A percentile compares a stretch with the other conserved stretches of the same genome.
phyloP scores from a whole-genome alignment of 1,140 invertebrate genomes.

The Hirudo medicinalis region DNA sequence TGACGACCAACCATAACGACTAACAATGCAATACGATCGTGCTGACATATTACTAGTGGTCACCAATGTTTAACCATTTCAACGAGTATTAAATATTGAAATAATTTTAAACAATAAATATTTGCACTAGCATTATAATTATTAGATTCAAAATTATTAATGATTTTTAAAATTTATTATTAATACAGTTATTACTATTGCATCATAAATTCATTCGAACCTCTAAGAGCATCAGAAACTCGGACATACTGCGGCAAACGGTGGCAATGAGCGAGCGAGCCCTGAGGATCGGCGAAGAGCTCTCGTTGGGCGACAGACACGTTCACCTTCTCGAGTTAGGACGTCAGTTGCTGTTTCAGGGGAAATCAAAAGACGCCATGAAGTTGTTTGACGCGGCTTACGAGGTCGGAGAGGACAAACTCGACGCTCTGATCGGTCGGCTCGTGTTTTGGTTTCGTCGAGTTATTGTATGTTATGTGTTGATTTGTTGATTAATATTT shows the following conservation, averaged over 20 bases:
- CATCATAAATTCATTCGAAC: slow-evolving; percentile 6
- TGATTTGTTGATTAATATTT: background rate
- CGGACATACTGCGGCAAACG: slow-evolving; percentile 56
- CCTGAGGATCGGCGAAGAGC: slow-evolving; percentile 51
- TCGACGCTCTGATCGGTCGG: slow-evolving; percentile 44
- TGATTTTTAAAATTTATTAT: background rate
- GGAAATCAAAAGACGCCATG: slow-evolving; percentile 61
- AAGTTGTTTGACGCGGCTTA: slow-evolving; percentile 63
- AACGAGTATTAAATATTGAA: no score
- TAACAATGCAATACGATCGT: no score
- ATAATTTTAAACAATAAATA: no score
- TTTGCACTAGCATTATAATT: background rate
- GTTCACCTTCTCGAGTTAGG: slow-evolving; percentile 66
- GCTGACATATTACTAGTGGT: no score
- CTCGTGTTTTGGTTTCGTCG: background rate
- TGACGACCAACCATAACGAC: no score
- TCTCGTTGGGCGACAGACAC: slow-evolving; percentile 41
- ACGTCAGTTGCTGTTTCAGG: slow-evolving; percentile 57
- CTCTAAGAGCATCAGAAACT: slow-evolving; percentile 54
- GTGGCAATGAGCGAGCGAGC: slow-evolving; percentile 60
- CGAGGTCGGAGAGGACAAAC: slow-evolving; percentile 65
- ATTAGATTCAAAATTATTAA: background rate
- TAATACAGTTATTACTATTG: slow-evolving; percentile 10
- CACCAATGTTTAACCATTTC: no score
- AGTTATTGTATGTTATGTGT: background rate